Base-by-base conservation (phyloP, 2,113 vertebrate genomes). In the Mesocricetus auratus region DNA sequence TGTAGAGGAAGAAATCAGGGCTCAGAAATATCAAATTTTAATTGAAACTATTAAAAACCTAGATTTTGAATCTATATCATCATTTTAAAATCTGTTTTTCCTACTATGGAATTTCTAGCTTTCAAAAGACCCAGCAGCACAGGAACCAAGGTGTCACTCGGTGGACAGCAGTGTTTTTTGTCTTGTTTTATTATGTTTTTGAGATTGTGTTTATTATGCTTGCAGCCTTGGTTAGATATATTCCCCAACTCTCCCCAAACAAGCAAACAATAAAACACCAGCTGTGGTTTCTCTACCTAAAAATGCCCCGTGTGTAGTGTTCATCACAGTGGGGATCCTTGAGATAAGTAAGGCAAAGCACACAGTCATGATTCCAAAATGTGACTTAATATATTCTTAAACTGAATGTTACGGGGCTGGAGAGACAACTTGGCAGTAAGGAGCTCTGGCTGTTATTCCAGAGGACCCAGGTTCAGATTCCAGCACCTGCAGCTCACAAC, bases 1-100 rank as follows among this genome's bases (percentile, higher is more conserved):
- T 77, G 26, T 1, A 56, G n/a, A 12, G 66, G 68, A 92, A 95
- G 69, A 95, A 94, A 75, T 89, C 19, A 82, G 47, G 31, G 64
- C 31, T 94, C 91, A 82, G 53, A 83, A 58, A 58, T 87, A 62
- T 56, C 68, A 91, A 86, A 85, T 77, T 13, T 50, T 87, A 10
- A 22, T 77, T 26, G 12, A 96, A 94, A 79, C 62, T 91, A 86
- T 39, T 39, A 66, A 36, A 92, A 33, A n/a, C n/a, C 29, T 74
- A 47, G 9, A 21, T 88, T 94, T 58, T 75, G 29, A 92, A 74
- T 85, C 36, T 22, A 21, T 16, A 78, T 77, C 58, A 21, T 69
- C 4, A 2, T 89, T 89, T 91, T 42, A 45, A 77, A 94, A 96
- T 64, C 66, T 22, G 1, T 73, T 75, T 31, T 88, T 77, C 77